Conservation (phyloP, 1,140 invertebrate species). For the Papilio polyxenes region DNA sequence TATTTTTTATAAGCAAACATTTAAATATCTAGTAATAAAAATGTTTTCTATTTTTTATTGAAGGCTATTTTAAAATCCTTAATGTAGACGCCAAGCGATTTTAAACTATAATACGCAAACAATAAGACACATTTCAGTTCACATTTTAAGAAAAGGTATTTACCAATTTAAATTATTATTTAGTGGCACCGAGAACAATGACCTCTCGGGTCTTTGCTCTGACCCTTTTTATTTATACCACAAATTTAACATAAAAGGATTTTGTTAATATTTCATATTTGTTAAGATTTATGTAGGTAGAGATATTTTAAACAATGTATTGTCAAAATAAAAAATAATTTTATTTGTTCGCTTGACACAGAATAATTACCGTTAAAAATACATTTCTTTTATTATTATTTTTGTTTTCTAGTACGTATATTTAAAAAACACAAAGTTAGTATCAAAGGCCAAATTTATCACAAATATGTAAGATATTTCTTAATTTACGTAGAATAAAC, state of each 20-base stretch:
- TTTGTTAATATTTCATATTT: not conserved
- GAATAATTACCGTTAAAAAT: too few species aligned
- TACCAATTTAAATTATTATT: not conserved
- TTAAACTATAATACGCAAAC: not conserved
- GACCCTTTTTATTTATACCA: not conserved
- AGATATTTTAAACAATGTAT: not conserved
- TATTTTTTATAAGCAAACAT: too few species aligned
- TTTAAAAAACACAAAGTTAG: not conserved
- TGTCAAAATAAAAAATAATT: not conserved
- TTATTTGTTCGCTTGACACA: not conserved
- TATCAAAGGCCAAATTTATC: too few species aligned
- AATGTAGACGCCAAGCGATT: not conserved
- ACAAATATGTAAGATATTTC: too few species aligned
- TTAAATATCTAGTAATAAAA: too few species aligned
- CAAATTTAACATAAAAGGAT: not conserved
- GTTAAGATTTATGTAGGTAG: not conserved
- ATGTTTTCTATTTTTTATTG: not conserved
- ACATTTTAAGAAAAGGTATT: not conserved
- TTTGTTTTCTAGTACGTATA: too few species aligned
- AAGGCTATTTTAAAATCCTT: not conserved
- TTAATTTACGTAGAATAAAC: too few species aligned
- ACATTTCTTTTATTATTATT: too few species aligned
- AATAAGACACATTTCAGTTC: not conserved
- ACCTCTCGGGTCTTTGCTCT: not conserved
- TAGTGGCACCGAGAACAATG: not conserved